Conservation (phyloP, 2,797 vertebrate species). For the Chromis chromis region DNA sequence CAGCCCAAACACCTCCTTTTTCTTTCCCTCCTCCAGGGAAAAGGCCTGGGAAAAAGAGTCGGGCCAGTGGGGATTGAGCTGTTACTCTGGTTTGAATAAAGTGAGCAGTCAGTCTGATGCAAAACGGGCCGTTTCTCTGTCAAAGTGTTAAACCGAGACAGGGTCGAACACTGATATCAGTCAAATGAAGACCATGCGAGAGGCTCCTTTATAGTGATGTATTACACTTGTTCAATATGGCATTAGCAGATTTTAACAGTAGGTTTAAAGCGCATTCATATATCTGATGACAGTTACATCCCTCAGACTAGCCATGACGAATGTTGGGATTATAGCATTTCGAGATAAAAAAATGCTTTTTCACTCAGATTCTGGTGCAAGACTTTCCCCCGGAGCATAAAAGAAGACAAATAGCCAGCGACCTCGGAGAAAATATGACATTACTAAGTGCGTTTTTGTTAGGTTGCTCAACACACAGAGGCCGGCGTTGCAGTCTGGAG, state of each 20-base stretch:
- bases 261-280: constrained; percentile 24
- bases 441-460: constrained; percentile 2
- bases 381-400: background rate
- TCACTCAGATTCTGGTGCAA: constrained; percentile 18
- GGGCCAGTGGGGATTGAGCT: constrained; percentile 38
- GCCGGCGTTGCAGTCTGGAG: constrained; percentile 32
- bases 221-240: constrained; percentile 42
- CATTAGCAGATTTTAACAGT: constrained; percentile 45
- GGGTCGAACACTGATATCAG: constrained; percentile 38
- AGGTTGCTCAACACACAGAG: constrained; percentile 16
- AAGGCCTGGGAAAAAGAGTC: constrained; percentile 53
- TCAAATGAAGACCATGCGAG: constrained; percentile 21
- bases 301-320: constrained; percentile 22
- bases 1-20: constrained; percentile 62
- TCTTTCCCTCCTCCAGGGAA: constrained; percentile 47
- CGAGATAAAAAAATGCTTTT: constrained; percentile 36
- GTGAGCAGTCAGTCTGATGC: constrained; percentile 38
- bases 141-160: constrained; percentile 29
- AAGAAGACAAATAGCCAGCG: background rate
- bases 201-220: constrained; percentile 37
- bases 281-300: constrained; percentile 43
- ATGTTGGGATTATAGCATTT: constrained; percentile 46
- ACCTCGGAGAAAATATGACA: background rate
- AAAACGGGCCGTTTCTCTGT: constrained; percentile 36
- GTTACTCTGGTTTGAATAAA: constrained; percentile 53